A percentile compares a stretch with the other conserved stretches of the same genome.
Conservation (phyloP, 1,140 invertebrate genomes). For the Panagrolaimus sp. region DNA sequence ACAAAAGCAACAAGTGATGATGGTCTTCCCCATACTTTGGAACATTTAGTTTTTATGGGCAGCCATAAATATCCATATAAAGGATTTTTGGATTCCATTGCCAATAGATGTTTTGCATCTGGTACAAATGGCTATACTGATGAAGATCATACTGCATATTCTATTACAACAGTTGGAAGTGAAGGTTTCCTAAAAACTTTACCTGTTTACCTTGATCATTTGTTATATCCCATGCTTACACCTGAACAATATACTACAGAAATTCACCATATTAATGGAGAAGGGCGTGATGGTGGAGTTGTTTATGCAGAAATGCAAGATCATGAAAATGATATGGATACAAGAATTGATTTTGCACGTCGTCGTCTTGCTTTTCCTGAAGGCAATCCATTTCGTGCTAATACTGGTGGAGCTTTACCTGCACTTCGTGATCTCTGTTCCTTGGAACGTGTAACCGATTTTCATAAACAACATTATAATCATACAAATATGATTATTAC, state of each 20-base stretch:
- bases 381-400: slow-evolving; percentile 68
- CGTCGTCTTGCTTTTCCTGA: slow-evolving; percentile 11
- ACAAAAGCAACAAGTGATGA: slow-evolving; percentile 85
- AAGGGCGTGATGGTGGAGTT: slow-evolving; percentile 80
- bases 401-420: slow-evolving; percentile 75
- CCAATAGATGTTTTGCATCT: slow-evolving; percentile 78
- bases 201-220: slow-evolving; percentile 82
- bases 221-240: slow-evolving; percentile 75
- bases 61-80: slow-evolving; percentile 79
- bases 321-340: slow-evolving; percentile 48
- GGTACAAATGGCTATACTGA: slow-evolving; percentile 74
- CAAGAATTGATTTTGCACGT: slow-evolving; percentile 33
- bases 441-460: slow-evolving; percentile 74
- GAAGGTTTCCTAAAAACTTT: slow-evolving; percentile 79
- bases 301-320: slow-evolving; percentile 90
- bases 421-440: slow-evolving; percentile 75
- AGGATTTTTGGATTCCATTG: slow-evolving; percentile 75
- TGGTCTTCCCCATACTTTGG: slow-evolving; percentile 82
- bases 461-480: slow-evolving; percentile 78
- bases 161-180: slow-evolving; percentile 75
- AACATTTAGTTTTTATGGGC: slow-evolving; percentile 83
- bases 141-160: slow-evolving; percentile 80
- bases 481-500: slow-evolving; percentile 81
- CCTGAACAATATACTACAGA: slow-evolving; percentile 70
- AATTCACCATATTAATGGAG: slow-evolving; percentile 80